Percentiles rank a stretch among this genome's conserved stretches.
Evolutionary conservation across 2,797 vertebrate genomes (phyloP).

Genomic region (Toxotes lorentzi): DNA sequence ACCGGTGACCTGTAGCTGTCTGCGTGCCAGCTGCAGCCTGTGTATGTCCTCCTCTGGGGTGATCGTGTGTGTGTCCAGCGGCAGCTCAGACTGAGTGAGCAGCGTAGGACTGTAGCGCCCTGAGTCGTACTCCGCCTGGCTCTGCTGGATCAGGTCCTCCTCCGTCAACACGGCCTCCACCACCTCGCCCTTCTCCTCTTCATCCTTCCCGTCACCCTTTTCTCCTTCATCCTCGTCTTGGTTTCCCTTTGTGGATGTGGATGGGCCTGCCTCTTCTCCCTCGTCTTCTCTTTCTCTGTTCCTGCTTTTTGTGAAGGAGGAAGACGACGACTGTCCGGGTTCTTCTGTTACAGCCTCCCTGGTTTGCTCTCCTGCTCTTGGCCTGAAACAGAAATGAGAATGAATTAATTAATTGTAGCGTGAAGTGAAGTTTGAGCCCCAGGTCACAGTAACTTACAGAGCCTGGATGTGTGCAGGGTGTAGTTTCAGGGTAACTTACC

Average conservation of each 20-base stretch:
- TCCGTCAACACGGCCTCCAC: constrained; percentile 95
- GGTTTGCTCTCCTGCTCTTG: constrained; percentile 20
- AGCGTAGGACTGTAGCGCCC: constrained; percentile 94
- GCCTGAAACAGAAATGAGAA: constrained; percentile 26
- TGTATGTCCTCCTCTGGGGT: constrained; percentile 91
- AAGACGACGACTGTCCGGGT: constrained; percentile 42
- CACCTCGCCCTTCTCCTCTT: constrained; percentile 78
- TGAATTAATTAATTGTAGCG: too few species aligned
- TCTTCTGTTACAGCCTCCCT: constrained; percentile 31
- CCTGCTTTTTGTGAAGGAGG: constrained; percentile 45
- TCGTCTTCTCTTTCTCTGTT: constrained; percentile 21
- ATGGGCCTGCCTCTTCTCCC: constrained; percentile 51
- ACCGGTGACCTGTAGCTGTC: constrained; percentile 97
- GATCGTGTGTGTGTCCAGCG: constrained; percentile 92
- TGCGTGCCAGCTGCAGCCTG: constrained; percentile 89
- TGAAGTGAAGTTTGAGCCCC: neutral
- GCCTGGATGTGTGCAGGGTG: neutral
- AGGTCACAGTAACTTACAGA: neutral
- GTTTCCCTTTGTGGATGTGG: constrained; percentile 57
- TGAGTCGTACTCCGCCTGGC: constrained; percentile 94
- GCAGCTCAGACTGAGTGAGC: constrained; percentile 90
- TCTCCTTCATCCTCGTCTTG: constrained; percentile 56
- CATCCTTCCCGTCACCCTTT: constrained; percentile 63
- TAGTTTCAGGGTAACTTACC: constrained; percentile 74
- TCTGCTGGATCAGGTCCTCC: constrained; percentile 98